These are phyloP conservation scores for Holacanthella duospinosa DNA, from an alignment of 2,888 invertebrate species.

Conservation along the genomic window DNA sequence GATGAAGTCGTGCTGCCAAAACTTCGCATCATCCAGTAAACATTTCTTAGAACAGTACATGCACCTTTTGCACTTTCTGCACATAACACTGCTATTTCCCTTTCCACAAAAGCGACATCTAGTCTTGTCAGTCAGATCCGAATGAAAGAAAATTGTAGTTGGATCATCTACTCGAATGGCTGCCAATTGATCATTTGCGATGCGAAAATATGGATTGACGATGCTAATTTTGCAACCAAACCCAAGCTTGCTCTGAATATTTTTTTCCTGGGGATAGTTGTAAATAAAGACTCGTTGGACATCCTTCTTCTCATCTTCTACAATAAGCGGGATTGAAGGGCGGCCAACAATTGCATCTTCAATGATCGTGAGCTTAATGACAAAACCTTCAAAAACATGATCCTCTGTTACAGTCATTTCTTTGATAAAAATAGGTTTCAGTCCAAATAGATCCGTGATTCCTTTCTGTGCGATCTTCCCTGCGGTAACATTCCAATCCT, in stretches of 20 bases:
- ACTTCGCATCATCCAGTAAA: not conserved
- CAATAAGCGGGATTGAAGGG: not conserved
- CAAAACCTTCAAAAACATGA: constrained; percentile 1
- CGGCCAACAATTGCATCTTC: constrained; percentile 7
- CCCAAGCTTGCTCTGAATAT: not conserved
- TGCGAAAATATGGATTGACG: constrained; percentile 11
- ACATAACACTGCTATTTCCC: not conserved
- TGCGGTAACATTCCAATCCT: not conserved
- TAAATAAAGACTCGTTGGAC: not conserved
- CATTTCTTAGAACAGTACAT: constrained; percentile 8
- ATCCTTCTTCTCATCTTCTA: constrained; percentile 2
- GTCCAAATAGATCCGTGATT: not conserved
- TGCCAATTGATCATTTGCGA: not conserved
- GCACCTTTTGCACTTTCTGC: constrained; percentile 9
- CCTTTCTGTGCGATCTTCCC: not conserved
- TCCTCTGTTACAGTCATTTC: constrained; percentile 1
- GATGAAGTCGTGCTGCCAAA: not conserved
- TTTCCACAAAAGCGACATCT: constrained; percentile 11
- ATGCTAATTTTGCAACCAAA: constrained; percentile 9
- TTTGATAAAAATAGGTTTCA: not conserved
- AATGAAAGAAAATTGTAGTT: not conserved
- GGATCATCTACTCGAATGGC: constrained; percentile 10
- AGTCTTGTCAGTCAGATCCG: not conserved
- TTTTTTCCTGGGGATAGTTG: not conserved
- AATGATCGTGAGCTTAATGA: constrained; percentile 6